These are phyloP conservation scores for Episyrphus balteatus DNA, from an alignment of 1,140 invertebrate genomes.

Conservation along the genomic window DNA sequence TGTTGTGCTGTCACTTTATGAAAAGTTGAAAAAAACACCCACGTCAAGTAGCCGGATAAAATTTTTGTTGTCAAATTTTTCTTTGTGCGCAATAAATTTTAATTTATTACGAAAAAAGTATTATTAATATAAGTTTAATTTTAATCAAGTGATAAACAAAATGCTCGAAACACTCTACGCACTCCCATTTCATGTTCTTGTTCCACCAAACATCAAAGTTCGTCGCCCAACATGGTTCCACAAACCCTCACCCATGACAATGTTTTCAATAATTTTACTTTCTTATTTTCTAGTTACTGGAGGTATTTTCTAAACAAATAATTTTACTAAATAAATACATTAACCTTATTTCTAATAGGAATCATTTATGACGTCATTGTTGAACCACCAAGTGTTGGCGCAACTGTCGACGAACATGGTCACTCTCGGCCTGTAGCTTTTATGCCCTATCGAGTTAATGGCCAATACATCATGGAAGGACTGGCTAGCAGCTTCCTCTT, in stretches of 20 bases:
- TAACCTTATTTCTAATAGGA: conserved; percentile 48
- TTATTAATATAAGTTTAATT: too few species aligned
- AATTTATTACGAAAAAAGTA: too few species aligned
- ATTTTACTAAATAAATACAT: neutral
- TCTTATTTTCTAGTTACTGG: conserved; percentile 98
- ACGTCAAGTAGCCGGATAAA: too few species aligned
- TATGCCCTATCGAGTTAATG: conserved; percentile 97
- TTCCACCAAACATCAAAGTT: conserved; percentile 86
- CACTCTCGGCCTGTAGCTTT: conserved; percentile 93
- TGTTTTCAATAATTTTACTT: conserved; percentile 78
- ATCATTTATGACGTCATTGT: conserved; percentile 98
- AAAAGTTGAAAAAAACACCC: too few species aligned
- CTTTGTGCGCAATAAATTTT: too few species aligned
- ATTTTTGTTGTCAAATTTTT: too few species aligned
- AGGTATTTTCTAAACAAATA: conserved; percentile 50
- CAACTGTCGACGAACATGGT: conserved; percentile 93
- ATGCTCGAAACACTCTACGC: conserved; percentile 69
- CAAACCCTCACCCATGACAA: conserved; percentile 80
- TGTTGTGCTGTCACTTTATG: too few species aligned
- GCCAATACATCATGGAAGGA: conserved; percentile 98
- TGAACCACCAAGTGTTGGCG: conserved; percentile 94
- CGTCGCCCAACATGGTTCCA: conserved; percentile 85
- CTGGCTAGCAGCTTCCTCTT: conserved; percentile 94
- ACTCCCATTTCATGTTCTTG: conserved; percentile 71
- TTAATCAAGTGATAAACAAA: conserved; percentile 1